A percentile compares a stretch with the other conserved stretches of the same genome.
These are phyloP conservation scores for Athalia circularis DNA, from an alignment of 2,888 invertebrate species.

Conservation along the genomic window DNA sequence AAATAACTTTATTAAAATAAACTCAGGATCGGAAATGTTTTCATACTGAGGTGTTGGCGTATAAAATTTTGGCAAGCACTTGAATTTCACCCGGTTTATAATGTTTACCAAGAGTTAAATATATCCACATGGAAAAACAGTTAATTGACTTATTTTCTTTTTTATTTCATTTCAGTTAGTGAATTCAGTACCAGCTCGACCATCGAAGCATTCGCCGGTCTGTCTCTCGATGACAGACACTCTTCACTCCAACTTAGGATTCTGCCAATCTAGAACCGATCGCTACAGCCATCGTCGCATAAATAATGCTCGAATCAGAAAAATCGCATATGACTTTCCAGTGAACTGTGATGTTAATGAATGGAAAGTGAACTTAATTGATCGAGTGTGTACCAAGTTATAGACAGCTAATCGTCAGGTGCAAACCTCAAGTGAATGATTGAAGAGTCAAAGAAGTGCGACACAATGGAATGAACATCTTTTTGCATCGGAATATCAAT, in stretches of 20 bases:
- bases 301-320: not conserved
- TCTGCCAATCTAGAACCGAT: not conserved
- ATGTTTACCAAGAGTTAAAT: constrained; percentile 33
- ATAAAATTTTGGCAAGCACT: constrained; percentile 36
- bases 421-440: not conserved
- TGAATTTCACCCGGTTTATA: constrained; percentile 34
- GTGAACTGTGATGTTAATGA: constrained; percentile 24
- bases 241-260: not conserved
- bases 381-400: constrained; percentile 4
- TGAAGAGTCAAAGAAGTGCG: not conserved
- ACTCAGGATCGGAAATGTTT: constrained; percentile 38
- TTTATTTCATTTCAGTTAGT: constrained; percentile 26
- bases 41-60: constrained; percentile 33
- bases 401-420: not conserved
- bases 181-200: constrained; percentile 25
- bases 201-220: not conserved
- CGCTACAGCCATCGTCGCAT: not conserved
- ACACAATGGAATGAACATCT: not conserved
- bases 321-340: not conserved
- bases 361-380: constrained; percentile 1
- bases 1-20: constrained; percentile 40
- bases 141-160: constrained; percentile 39
- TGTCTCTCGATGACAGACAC: not conserved
- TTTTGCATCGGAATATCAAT: not conserved
- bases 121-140: constrained; percentile 38